Conservation (phyloP, 2,888 invertebrate species). For the Resseliella maxima region DNA sequence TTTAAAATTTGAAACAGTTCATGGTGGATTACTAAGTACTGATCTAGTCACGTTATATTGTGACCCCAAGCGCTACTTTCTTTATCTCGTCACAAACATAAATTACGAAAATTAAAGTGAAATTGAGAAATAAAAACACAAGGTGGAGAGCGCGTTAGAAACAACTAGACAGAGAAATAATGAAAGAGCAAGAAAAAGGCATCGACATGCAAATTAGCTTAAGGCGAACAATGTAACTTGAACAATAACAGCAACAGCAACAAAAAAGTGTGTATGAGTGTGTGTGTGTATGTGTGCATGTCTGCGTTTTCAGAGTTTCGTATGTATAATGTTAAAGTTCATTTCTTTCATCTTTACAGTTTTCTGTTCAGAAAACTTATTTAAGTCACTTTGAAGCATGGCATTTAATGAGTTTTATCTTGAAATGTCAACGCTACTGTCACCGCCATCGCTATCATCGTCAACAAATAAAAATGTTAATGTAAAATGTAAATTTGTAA, state of each 20-base stretch:
- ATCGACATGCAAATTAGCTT: conserved; percentile 31
- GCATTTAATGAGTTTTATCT: conserved; percentile 30
- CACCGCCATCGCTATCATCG: background rate
- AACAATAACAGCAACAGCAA: no score
- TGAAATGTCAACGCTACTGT: background rate
- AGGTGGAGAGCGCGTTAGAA: background rate
- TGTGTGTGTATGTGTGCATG: background rate
- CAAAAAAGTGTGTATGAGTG: background rate
- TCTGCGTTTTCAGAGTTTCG: no score
- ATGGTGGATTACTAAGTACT: background rate
- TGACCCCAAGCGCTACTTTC: conserved; percentile 32
- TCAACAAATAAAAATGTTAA: conserved; percentile 21
- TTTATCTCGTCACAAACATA: conserved; percentile 12
- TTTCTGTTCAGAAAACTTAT: background rate
- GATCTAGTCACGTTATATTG: conserved; percentile 7
- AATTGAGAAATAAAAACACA: background rate
- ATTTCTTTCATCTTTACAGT: background rate
- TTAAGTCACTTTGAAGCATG: background rate
- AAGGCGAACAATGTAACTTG: background rate
- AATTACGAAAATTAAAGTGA: background rate
- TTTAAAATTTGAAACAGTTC: background rate
- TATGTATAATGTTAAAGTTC: background rate
- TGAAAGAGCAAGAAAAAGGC: background rate
- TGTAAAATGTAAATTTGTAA: conserved; percentile 30
- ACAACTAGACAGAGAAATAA: no score